These are phyloP conservation scores for Cherax destructor DNA, from an alignment of 1,140 invertebrate species.

Conservation along the genomic window DNA sequence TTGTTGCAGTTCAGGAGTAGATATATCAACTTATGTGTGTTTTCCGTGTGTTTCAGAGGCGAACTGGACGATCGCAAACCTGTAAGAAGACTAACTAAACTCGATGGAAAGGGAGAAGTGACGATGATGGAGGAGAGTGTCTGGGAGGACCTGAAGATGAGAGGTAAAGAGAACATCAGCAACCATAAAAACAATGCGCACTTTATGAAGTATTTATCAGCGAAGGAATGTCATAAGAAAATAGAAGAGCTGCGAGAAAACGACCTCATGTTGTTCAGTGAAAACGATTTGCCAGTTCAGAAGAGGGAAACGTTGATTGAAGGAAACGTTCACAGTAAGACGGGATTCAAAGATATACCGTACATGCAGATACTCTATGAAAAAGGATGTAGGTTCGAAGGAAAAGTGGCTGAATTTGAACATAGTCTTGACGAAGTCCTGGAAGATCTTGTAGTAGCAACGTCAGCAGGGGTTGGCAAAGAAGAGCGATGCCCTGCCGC, in stretches of 20 bases:
- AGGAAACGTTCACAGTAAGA: neutral
- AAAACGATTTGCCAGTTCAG: neutral
- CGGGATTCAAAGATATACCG: no score
- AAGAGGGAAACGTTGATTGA: neutral
- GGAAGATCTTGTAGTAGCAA: neutral
- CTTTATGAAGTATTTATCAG: neutral
- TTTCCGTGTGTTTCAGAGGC: neutral
- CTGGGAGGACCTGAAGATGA: neutral
- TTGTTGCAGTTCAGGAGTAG: no score
- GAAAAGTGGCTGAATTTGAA: neutral
- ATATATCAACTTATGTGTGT: no score
- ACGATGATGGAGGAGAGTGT: neutral
- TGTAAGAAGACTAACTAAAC: neutral
- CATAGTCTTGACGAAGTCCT: neutral
- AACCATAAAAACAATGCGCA: neutral
- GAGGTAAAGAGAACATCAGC: conserved; percentile 9
- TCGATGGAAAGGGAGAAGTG: neutral
- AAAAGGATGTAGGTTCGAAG: neutral
- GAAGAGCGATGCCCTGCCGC: neutral
- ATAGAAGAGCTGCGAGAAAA: neutral
- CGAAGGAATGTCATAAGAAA: neutral
- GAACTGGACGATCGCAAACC: neutral
- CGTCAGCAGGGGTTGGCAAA: neutral
- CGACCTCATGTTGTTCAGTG: neutral
- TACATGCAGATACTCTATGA: neutral